phyloP scores from a whole-genome alignment of 2,888 invertebrate species.

The Plagodis pulveraria region DNA sequence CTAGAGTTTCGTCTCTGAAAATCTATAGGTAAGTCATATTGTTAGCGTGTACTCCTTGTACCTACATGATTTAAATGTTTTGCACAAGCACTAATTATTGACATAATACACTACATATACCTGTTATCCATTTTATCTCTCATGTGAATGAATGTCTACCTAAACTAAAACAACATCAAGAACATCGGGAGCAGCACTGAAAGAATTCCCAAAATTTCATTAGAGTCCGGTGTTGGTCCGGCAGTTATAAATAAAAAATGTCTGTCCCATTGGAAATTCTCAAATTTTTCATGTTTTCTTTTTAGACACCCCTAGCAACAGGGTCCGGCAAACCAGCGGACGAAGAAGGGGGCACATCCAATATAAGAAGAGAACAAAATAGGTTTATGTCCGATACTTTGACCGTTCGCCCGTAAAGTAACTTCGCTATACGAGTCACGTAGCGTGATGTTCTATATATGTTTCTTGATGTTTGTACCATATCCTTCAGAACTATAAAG shows the following conservation, averaged over 20 bases:
- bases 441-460: constrained; percentile 28
- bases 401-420: constrained; percentile 83
- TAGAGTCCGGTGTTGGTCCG: constrained; percentile 1
- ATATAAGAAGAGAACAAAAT: constrained; percentile 85
- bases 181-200: background rate
- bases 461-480: constrained; percentile 20
- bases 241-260: constrained; percentile 16
- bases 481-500: background rate
- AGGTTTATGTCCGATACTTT: constrained; percentile 85
- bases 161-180: background rate
- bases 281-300: constrained; percentile 25
- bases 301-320: constrained; percentile 70
- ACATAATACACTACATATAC: no score
- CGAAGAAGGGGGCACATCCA: constrained; percentile 81
- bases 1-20: no score
- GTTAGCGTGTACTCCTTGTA: no score
- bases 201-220: constrained; percentile 14
- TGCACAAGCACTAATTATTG: no score
- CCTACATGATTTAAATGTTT: no score
- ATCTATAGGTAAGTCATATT: no score
- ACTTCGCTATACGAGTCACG: constrained; percentile 71
- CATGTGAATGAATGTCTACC: no score
- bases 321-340: constrained; percentile 62
- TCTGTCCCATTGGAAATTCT: constrained; percentile 24
- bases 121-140: no score